Base-by-base conservation (phyloP, 2,113 vertebrate species). In the Rynchops niger region DNA sequence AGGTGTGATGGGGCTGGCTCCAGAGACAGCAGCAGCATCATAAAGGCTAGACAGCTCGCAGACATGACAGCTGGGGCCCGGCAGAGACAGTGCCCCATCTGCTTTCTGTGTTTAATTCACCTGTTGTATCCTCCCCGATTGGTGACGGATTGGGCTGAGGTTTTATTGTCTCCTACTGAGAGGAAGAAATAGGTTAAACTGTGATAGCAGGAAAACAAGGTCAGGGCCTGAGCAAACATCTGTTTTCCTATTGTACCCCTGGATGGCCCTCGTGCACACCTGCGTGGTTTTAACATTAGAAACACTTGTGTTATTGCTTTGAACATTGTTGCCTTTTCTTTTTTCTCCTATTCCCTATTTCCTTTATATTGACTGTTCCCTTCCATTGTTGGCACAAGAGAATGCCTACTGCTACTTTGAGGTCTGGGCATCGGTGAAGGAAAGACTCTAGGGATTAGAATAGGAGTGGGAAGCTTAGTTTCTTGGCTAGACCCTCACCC, bases 31-130 rank as follows among this genome's bases (percentile, higher is more conserved):
- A 82, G 82, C 43, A 29, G 63, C 81, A 73, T 19, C 89, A 4
- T 12, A 16, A 50, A 66, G 93, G 81, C 55, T 0, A 93, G 90
- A 47, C 58, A 82, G 89, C 92, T 82, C 58, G 6, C 90, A 95
- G 96, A 93, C 89, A 16, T 2, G 91, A 91, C 96, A 93, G 96
- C 95, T 91, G 95, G 93, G 84, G 72, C 86, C 81, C 9, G 1
- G 34, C 93, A 90, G 95, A 94, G 86, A 7, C 93, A 16, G 36
- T 67, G 91, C 73, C 84, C 96, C 96, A 96, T 97, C 95, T 96
- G 96, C 95, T 91, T 94, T 14, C 87, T 72, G 90, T 1, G 25
- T 79, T 38, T 90, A 65, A 90, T 91, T 97, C 96, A 94, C 96
- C 96, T 96, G 91, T 87, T 80, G 92, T 63, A 47, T 56, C 56